A percentile compares a stretch with the other conserved stretches of the same genome.
Conservation (phyloP, 1,140 invertebrate species). For the Tribolium castaneum region DNA sequence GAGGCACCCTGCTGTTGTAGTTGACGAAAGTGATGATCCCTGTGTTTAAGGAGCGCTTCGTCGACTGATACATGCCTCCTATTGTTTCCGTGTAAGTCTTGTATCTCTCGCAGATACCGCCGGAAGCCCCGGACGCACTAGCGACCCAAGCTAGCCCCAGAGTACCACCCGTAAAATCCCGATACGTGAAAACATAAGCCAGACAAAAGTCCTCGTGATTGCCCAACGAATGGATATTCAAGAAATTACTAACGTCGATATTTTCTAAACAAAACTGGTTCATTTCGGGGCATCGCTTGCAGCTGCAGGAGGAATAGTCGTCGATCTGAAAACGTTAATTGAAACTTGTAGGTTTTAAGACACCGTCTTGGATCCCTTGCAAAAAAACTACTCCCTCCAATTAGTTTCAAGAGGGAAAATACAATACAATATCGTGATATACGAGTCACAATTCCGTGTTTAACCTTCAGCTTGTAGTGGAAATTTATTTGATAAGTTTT, state of each 20-base stretch:
- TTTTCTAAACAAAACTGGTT: conserved; percentile 98
- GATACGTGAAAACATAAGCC: conserved; percentile 98
- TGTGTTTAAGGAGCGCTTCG: conserved; percentile 95
- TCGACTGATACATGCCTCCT: conserved; percentile 91
- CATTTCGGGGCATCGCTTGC: conserved; percentile 73
- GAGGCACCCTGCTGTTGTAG: conserved; percentile 96
- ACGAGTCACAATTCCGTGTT: background rate
- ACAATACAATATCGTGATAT: background rate
- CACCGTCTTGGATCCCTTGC: no score
- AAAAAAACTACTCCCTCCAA: no score
- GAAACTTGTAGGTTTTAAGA: background rate
- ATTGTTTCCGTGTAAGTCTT: conserved; percentile 97
- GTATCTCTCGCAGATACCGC: conserved; percentile 98
- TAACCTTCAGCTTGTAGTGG: background rate
- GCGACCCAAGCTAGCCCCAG: conserved; percentile 97
- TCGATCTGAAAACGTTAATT: conserved; percentile 75
- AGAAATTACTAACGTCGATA: conserved; percentile 99
- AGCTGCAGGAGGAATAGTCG: conserved; percentile 84
- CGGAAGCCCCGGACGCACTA: conserved; percentile 93
- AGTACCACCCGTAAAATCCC: conserved; percentile 65
- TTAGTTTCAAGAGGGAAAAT: background rate
- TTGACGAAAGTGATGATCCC: conserved; percentile 99
- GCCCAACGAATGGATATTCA: conserved; percentile 96
- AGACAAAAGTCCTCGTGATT: conserved; percentile 99
- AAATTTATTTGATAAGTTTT: background rate